Base-by-base conservation (phyloP, 2,797 vertebrate species). In the Gadopsis marmoratus region DNA sequence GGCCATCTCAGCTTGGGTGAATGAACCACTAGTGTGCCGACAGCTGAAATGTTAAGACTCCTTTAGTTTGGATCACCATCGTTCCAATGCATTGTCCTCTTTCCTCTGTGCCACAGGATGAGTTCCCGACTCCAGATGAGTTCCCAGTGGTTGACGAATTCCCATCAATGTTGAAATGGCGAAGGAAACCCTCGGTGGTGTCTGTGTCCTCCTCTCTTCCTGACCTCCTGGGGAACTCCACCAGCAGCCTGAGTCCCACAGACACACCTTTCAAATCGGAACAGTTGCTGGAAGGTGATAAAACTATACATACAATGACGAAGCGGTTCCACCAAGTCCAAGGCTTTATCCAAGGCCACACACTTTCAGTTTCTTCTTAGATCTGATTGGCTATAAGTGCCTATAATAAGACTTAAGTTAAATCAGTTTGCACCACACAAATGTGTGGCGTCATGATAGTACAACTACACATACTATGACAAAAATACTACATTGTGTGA, bases 81-180 rank as follows among this genome's bases (percentile, higher is more conserved):
- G 62, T 47, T 54, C 21, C 9, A 48, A 21, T 6, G 5, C 26
- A 2, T 29, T 56, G 31, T 74, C 19, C 21, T 54, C 19, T 48
- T 53, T 48, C 31, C 53, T 65, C 62, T 68, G 31, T 21, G 14
- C 48, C 48, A 7, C 87, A 95, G 94, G 94, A 95, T 13, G 95
- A 95, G 86, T 95, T 95, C 76, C 90, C 92, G 0, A 85, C 88
- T 5, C 89, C 97, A 86, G 96, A 97, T 58, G 96, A 96, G 84
- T 96, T 97, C 2, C 95, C 94, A 0, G 95, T 95, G 55, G 95
- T 96, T 0, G 96, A 96, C 31, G 96, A 95, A 74, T 96, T 93
- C 73, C 93, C 95, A 1, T 93, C 95, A 31, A 94, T 95, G 87
- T 89, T 97, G 85, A 98, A 97, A 85, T 99, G 97, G 97, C 96